Evolutionary conservation across 2,113 vertebrate species (phyloP).

Genomic region (Stigmatopora argus): DNA sequence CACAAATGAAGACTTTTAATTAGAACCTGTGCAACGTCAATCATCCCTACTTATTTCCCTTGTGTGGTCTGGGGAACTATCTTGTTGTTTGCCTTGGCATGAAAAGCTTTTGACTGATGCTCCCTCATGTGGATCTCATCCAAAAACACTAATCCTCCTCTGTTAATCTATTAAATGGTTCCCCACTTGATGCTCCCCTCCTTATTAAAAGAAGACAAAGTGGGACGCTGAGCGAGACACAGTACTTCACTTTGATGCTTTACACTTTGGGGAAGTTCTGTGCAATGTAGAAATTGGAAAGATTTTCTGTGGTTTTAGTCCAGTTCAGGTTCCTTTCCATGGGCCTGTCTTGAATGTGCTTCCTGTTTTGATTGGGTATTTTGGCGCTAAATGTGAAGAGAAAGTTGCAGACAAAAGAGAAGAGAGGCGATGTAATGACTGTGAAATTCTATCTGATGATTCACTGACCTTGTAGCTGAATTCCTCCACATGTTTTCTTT

Average conservation of each 20-base stretch:
- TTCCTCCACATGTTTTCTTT: conserved; percentile 8
- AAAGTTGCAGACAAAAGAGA: background rate
- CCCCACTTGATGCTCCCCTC: background rate
- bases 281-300: background rate
- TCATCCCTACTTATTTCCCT: background rate
- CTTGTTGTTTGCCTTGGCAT: background rate
- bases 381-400: background rate
- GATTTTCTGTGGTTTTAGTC: background rate
- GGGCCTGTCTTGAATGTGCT: background rate
- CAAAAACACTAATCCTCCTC: background rate
- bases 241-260: background rate
- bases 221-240: background rate
- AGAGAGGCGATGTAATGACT: conserved; percentile 1
- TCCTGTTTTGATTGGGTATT: conserved; percentile 1
- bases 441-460: conserved; percentile 1
- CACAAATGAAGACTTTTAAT: background rate
- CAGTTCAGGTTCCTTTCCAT: background rate
- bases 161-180: background rate
- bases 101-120: background rate
- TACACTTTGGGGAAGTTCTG: background rate
- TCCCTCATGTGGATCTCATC: background rate
- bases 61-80: background rate
- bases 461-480: conserved; percentile 7
- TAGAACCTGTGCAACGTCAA: background rate
- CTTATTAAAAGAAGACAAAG: background rate